Conservation (phyloP, 2,113 vertebrate species). For the Macroglossus sobrinus region DNA sequence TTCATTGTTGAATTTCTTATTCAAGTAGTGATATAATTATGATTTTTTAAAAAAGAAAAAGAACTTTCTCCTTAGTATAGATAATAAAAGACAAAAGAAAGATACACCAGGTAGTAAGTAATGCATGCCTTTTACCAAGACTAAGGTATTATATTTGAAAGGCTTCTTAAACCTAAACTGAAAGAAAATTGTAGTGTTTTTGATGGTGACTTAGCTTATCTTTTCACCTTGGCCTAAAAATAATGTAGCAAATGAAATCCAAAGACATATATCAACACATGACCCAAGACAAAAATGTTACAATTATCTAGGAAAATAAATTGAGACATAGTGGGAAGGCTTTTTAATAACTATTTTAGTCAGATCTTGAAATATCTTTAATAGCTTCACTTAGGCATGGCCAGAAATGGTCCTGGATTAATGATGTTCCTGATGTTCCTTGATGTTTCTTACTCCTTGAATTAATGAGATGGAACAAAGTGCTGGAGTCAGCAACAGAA, state of each 20-base stretch:
- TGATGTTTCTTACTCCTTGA: conserved; percentile 62
- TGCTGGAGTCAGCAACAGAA: conserved; percentile 66
- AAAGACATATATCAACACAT: conserved; percentile 48
- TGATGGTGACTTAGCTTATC: neutral
- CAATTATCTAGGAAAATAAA: conserved; percentile 70
- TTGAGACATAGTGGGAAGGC: conserved; percentile 53
- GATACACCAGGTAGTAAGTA: neutral
- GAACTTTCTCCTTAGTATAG: neutral
- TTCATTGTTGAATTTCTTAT: neutral
- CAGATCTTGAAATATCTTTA: conserved; percentile 50
- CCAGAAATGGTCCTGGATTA: conserved; percentile 72
- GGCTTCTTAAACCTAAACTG: neutral
- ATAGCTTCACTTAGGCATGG: conserved; percentile 64
- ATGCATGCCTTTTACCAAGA: neutral
- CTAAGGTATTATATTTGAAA: neutral
- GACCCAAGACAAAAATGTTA: conserved; percentile 61
- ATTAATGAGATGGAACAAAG: conserved; percentile 73
- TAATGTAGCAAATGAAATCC: conserved; percentile 4
- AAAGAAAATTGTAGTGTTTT: neutral
- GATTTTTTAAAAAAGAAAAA: neutral
- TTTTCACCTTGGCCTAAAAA: conserved; percentile 44
- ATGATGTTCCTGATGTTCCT: conserved; percentile 60
- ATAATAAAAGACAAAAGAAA: neutral
- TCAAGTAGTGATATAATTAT: neutral
- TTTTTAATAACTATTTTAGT: conserved; percentile 56